Evolutionary conservation across 1,140 invertebrate species (phyloP), one percentile per base, ranked within the genome.

Genomic region (Eupristina koningsbergeri): DNA sequence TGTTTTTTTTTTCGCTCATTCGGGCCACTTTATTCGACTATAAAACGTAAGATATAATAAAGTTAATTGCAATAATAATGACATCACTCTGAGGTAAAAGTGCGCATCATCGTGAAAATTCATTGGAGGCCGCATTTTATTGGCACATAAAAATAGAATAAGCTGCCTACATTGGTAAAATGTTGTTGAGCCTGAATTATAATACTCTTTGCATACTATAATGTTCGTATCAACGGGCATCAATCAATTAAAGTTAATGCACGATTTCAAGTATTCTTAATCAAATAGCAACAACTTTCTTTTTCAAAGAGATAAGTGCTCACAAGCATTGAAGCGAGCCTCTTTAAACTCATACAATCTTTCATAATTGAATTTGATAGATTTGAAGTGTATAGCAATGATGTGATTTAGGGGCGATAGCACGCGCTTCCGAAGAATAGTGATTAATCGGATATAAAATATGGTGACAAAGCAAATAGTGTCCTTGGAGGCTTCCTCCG

Each of bases 401-500:
- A 53, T 15, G 9, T 26, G 26, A 58, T 26, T 58, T 58, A 2
- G 2, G 22, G 3, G 53, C 26, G 2, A 53, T 53, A 17, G 9
- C 19, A 15, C 19, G 50, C 50, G 7, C 19, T 15, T 11, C 17
- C 2, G 17, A 58, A 29, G 34, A 77, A 77, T 53, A 58, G 45
- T 78, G 41, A 63, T 64, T 63, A 78, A 78, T 78, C 53, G 76
- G 50, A 78, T 45, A 45, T 64, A 78, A 78, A 78, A 64, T 41
- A 64, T 39, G 76, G n/a, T 61, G 75, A 77, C 75, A 47, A 77
- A 13, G 75, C 58, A 41, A 19, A 64, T 78, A 58, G 41, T 73
- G 82, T 83, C 82, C 75, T 83, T 83, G 81, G 61, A 9, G 58
- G 53, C 73, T 77, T 83, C 67, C 75, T 83, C 81, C 58, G 63